Base-by-base conservation (phyloP, 2,888 invertebrate species). In the Folsomia candida region DNA sequence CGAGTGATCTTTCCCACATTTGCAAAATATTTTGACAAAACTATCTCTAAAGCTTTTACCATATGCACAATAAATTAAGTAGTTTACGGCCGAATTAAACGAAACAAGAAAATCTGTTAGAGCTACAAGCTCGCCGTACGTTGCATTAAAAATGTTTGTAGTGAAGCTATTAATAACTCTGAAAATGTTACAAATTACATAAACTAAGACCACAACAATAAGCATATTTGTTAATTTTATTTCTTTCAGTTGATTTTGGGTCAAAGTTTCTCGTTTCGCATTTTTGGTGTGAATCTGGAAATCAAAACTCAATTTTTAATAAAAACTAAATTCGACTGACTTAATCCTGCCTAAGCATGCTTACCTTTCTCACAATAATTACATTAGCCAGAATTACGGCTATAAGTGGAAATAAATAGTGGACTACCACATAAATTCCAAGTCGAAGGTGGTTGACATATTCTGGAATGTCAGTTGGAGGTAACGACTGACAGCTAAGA, bases 171-270 rank as follows among this genome's bases (percentile, higher is more conserved):
- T 64, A 20, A 64, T n/a, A 18, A 51, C 20, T 24, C 64, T 64
- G 24, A 64, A 51, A 22, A 47, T 4, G n/a, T 64, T 64, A 24
- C 64, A 64, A 14, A 64, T 2, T 6, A 64, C 47, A 51, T 51
- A 64, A 51, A 47, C 6, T 22, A 22, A 14, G 4, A 64, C 51
- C 3, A 64, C 51, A n/a, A 20, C 25, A 4, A 64, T 24, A 9
- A 64, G 64, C 64, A 64, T 64, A n/a, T 64, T 47, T 2, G 64
- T 64, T 9, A 64, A n/a, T 27, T 64, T 47, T 2, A 64, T 64
- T 22, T 64, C 51, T 20, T 37, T 64, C 9, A 64, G 4, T 51
- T 64, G 22, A 22, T 64, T n/a, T 14, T 24, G 3, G 11, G 14
- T 64, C 2, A 64, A 29, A 2, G 2, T 24, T 11, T 64, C 64